These are phyloP conservation scores for Oryzias curvinotus DNA, from an alignment of 2,113 vertebrate species.

Conservation along the genomic window DNA sequence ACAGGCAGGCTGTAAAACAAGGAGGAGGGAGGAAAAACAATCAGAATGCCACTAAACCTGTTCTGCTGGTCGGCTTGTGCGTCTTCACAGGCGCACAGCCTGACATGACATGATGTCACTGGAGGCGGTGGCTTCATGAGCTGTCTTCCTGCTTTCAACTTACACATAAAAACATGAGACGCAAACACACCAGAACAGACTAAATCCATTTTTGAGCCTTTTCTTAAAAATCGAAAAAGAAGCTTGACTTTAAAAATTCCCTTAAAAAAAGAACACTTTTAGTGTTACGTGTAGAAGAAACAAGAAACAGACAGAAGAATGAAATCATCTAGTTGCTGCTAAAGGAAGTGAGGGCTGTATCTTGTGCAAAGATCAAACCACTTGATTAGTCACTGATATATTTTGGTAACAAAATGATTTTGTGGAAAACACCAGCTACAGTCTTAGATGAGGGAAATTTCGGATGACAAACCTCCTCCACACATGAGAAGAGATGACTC, in stretches of 20 bases:
- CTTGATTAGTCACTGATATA: conserved; percentile 11
- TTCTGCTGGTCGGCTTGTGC: conserved; percentile 62
- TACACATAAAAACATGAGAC: conserved; percentile 32
- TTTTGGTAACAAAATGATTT: conserved; percentile 11
- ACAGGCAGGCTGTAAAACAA: conserved; percentile 14
- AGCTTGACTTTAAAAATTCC: background rate
- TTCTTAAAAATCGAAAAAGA: background rate
- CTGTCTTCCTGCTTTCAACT: conserved; percentile 32
- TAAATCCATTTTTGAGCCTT: no score
- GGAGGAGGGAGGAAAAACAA: conserved; percentile 9
- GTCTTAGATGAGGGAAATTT: conserved; percentile 6
- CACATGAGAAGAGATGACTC: conserved; percentile 20
- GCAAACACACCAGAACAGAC: conserved; percentile 38
- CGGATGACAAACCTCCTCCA: conserved; percentile 17
- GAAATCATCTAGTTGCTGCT: background rate
- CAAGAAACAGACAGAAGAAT: background rate
- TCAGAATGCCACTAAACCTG: conserved; percentile 64
- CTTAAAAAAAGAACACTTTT: background rate
- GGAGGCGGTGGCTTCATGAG: conserved; percentile 34
- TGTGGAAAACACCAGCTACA: conserved; percentile 33
- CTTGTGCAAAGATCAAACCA: background rate
- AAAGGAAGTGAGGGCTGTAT: background rate
- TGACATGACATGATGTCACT: conserved; percentile 46
- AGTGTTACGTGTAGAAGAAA: no score
- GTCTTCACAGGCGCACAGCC: conserved; percentile 15